Evolutionary conservation across 1,140 invertebrate genomes (phyloP), one percentile per base, ranked within the genome.

Genomic region (Drosophila mayri): DNA sequence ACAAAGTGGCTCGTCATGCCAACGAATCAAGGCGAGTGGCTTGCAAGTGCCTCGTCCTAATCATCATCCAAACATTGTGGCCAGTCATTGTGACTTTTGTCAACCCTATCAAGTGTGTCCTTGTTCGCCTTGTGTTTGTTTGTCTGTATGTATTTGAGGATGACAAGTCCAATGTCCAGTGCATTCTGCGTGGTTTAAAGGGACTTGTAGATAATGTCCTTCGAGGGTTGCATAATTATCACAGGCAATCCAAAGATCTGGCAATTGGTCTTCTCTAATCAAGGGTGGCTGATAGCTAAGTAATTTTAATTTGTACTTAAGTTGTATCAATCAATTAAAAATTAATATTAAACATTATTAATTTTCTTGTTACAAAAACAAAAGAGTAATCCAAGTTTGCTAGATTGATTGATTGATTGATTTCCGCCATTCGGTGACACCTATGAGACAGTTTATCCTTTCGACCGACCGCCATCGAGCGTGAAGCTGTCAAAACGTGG

Each of bases 71-170:
- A 73, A 60, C 67, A 72, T 73, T 73, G 44, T 73, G 70, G 70
- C 70, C 67, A 73, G 70, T 73, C 70, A 73, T 73, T 30, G 54
- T 72, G 70, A 60, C 66, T 72, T 72, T 43, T 73, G 70, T 73
- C 67, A 73, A 72, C 70, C 44, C 54, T 46, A 72, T 73, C 70
- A 73, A 73, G 66, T 72, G 44, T 73, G 70, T 73, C 70, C 67
- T 72, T 60, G 70, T 61, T 30, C 11, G 12, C 12, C 18, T 22
- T 37, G 35, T 64, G 28, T n/a, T 43, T 37, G 35, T 46, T 16
- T 30, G 41, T 25, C 3, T 8, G 28, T 59, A n/a, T 9, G 37
- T 41, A 5, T 46, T 14, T 35, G 20, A 55, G 67, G 30, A 72
- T 28, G 70, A 37, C 52, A 41, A 41, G 35, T 38, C 30, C 14